Evolutionary conservation across 2,797 vertebrate species (phyloP).

Genomic region (Danio jaintianensis): DNA sequence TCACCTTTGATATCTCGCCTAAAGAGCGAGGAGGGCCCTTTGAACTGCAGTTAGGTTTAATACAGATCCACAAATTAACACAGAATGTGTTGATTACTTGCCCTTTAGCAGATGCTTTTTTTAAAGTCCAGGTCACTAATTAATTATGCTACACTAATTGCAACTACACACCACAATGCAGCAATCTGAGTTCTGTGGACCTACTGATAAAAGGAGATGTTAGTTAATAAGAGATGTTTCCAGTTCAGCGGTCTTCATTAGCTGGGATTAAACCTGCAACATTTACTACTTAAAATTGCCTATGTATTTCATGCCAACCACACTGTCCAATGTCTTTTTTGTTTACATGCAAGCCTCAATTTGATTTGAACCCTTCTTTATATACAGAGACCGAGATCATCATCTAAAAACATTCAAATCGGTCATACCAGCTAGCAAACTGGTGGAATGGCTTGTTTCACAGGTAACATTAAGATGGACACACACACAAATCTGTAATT

Average conservation of each 20-base stretch:
- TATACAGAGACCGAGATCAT: constrained; percentile 90
- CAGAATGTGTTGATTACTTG: neutral
- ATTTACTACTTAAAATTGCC: neutral
- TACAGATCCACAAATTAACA: neutral
- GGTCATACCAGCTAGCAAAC: constrained; percentile 92
- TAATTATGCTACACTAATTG: constrained; percentile 6
- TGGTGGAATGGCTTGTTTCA: constrained; percentile 94
- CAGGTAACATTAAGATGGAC: constrained; percentile 81
- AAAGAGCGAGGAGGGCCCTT: neutral
- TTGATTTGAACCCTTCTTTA: constrained; percentile 17
- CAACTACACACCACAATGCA: constrained; percentile 1
- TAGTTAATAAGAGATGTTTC: neutral
- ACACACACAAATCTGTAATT: constrained; percentile 10
- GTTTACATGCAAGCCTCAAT: neutral
- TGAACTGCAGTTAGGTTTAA: neutral
- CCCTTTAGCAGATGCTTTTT: constrained; percentile 18
- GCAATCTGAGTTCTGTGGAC: neutral
- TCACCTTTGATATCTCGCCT: constrained; percentile 2
- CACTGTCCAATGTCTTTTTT: neutral
- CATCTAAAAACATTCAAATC: constrained; percentile 98
- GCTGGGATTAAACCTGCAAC: neutral
- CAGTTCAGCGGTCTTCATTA: neutral
- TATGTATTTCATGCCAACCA: neutral
- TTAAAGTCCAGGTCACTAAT: constrained; percentile 1
- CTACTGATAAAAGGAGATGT: constrained; percentile 14